Evolutionary conservation across 1,140 invertebrate genomes (phyloP).

Genomic region (Carcinoscorpius rotundicauda): DNA sequence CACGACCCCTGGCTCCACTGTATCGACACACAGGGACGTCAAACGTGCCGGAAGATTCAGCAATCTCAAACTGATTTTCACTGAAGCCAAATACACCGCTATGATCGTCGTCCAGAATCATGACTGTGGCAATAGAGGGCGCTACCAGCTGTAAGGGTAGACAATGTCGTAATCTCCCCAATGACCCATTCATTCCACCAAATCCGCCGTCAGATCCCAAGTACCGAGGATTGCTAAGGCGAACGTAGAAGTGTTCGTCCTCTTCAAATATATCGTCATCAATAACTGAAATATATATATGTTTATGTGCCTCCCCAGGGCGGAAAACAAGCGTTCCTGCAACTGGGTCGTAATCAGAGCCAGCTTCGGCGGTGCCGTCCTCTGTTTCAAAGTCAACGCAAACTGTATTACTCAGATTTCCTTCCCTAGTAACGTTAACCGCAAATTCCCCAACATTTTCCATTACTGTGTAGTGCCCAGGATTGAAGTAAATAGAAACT

Average conservation of each 20-base stretch:
- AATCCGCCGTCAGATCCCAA: conserved; percentile 12
- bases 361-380: conserved; percentile 91
- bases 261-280: conserved; percentile 99
- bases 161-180: background rate
- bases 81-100: conserved; percentile 90
- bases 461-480: conserved; percentile 95
- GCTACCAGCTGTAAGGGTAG: conserved; percentile 44
- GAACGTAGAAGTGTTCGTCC: conserved; percentile 95
- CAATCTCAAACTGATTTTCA: conserved; percentile 66
- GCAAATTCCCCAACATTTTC: conserved; percentile 93
- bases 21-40: conserved; percentile 67
- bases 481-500: conserved; percentile 77
- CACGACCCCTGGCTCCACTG: conserved; percentile 82
- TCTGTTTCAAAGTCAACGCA: conserved; percentile 87
- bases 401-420: conserved; percentile 26
- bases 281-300: conserved; percentile 73
- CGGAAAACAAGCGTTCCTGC: conserved; percentile 75
- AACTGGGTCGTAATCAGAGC: conserved; percentile 80
- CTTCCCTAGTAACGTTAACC: conserved; percentile 68
- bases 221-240: conserved; percentile 36
- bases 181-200: background rate
- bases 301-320: conserved; percentile 69
- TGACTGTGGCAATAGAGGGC: conserved; percentile 85
- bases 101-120: conserved; percentile 98
- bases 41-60: conserved; percentile 81